Percentiles rank a stretch among this genome's conserved stretches.
Conservation (phyloP, 2,797 vertebrate species). For the Tadarida brasiliensis region DNA sequence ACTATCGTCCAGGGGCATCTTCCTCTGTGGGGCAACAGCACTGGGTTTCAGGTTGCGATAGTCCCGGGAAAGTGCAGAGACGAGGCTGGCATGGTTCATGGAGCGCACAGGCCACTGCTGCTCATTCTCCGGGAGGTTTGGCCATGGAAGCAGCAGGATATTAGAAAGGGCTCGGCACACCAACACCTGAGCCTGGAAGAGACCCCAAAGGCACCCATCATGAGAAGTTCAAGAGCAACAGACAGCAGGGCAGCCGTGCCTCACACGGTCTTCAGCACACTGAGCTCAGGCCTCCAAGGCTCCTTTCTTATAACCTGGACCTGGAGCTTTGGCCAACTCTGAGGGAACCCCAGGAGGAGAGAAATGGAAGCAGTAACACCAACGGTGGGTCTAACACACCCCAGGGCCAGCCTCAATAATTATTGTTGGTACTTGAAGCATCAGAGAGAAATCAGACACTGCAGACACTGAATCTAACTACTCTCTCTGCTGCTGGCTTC, state of each 20-base stretch:
- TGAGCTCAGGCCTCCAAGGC: background rate
- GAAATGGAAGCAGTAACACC: background rate
- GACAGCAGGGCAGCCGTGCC: background rate
- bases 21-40: slow-evolving; percentile 89
- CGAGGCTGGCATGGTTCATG: slow-evolving; percentile 93
- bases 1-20: slow-evolving; percentile 90
- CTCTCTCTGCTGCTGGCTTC: background rate
- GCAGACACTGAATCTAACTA: background rate
- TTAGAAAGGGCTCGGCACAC: slow-evolving; percentile 97
- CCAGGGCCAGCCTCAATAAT: background rate
- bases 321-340: background rate
- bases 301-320: background rate
- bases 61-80: slow-evolving; percentile 94
- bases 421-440: background rate
- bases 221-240: background rate
- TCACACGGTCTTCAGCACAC: background rate
- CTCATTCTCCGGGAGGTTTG: slow-evolving; percentile 95
- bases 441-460: background rate
- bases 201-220: background rate
- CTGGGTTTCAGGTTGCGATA: slow-evolving; percentile 93
- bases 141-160: slow-evolving; percentile 97
- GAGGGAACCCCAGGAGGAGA: background rate
- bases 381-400: background rate
- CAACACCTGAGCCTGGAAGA: slow-evolving; percentile 94
- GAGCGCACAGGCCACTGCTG: slow-evolving; percentile 98